Conservation (phyloP, 2,113 vertebrate genomes). For the Motacilla tschutschensis region DNA sequence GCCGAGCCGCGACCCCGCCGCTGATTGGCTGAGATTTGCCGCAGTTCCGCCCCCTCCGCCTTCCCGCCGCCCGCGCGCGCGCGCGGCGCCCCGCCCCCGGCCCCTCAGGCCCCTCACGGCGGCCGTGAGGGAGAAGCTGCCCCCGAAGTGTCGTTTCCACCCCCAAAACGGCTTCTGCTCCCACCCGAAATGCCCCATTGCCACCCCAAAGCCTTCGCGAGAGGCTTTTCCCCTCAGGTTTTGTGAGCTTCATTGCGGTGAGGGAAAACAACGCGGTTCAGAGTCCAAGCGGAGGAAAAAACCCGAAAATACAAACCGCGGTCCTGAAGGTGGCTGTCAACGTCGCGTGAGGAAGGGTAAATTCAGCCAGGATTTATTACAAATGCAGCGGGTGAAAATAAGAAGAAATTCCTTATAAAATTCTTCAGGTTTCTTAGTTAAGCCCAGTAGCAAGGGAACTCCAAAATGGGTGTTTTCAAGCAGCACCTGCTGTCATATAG, state of each 20-base stretch:
- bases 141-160: rapidly evolving
- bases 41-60: conserved; percentile 20
- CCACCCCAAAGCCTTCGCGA: neutral
- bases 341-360: rapidly evolving
- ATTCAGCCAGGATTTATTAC: neutral
- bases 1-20: neutral
- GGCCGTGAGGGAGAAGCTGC: rapidly evolving
- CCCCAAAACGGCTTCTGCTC: neutral
- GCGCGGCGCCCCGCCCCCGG: neutral
- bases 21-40: conserved; percentile 48
- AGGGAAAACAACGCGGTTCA: rapidly evolving
- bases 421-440: neutral
- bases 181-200: neutral
- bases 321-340: rapidly evolving
- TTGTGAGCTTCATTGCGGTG: rapidly evolving
- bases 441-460: neutral
- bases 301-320: rapidly evolving
- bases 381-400: rapidly evolving
- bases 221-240: neutral
- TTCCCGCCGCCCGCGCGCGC: neutral
- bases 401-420: neutral
- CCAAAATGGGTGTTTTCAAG: neutral
- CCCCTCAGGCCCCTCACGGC: neutral
- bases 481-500: rapidly evolving
- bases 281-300: neutral